Conservation (phyloP, 2,888 invertebrate genomes). For the Merodon equestris region DNA sequence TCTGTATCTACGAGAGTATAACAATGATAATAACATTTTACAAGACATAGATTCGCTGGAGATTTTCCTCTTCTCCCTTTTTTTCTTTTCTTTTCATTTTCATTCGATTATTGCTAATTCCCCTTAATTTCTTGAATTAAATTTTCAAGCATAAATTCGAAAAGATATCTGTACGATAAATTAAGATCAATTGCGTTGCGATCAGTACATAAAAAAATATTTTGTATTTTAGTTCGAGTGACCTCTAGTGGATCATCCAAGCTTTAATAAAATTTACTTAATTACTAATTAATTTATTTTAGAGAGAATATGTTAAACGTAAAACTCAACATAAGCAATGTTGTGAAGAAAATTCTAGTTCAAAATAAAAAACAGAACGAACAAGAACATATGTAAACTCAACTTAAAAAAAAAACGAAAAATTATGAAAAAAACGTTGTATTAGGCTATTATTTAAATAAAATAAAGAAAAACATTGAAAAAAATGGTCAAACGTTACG, state of each 20-base stretch:
- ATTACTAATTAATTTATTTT: conserved; percentile 68
- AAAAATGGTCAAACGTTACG: conserved; percentile 40
- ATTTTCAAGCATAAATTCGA: conserved; percentile 3
- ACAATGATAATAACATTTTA: too few relatives aligned
- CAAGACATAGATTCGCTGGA: too few relatives aligned
- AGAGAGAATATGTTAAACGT: conserved; percentile 41
- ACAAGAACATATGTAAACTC: conserved; percentile 12
- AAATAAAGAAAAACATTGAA: conserved; percentile 43
- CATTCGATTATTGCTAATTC: not conserved
- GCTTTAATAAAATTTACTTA: conserved; percentile 72
- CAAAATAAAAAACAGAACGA: not conserved
- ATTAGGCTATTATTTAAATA: conserved; percentile 62
- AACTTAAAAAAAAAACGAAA: conserved; percentile 28
- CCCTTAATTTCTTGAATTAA: too few relatives aligned
- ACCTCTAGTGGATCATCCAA: conserved; percentile 65
- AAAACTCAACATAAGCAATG: conserved; percentile 49
- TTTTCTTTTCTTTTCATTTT: too few relatives aligned
- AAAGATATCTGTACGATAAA: not conserved
- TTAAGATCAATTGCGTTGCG: too few relatives aligned
- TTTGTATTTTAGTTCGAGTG: conserved; percentile 44
- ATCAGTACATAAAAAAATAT: too few relatives aligned
- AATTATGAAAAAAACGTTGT: conserved; percentile 36
- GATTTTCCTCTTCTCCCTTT: too few relatives aligned
- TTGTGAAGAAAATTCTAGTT: conserved; percentile 39
- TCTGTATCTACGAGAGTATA: too few relatives aligned